Base-by-base conservation (phyloP, 2,797 vertebrate genomes). In the Acrossocheilus fasciatus region DNA sequence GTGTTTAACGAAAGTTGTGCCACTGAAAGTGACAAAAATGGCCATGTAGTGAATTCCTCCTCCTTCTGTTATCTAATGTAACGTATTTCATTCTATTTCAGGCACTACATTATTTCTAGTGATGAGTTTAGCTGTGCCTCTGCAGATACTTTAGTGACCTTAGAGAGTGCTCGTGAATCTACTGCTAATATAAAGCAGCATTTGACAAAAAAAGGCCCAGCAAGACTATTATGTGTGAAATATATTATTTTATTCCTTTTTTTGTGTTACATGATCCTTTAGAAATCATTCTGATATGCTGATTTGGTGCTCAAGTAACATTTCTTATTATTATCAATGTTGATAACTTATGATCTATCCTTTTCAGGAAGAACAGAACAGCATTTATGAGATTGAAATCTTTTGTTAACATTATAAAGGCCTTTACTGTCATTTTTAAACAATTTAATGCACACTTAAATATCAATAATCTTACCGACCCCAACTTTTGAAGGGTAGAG, bases 21-120 rank as follows among this genome's bases (percentile, higher is more conserved):
- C 6, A 81, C 6, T 0, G 11, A 69, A 82, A 70, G 34, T 82
- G 80, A 82, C 80, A 82, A 23, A 70, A 54, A 82, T 70, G 3
- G 7, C 20, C 11, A n/a, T 20, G 18, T 39, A n/a, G 7, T 82
- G 12, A 82, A 70, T 70, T 70, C 34, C 18, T 82, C 6, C 34
- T 50, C 2, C 11, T 82, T 17, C 47, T 54, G 45, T 82, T 64
- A 30, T 30, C 59, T 6, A 52, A 39, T 34, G 23, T 66, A 36
- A 23, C 34, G 23, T n/a, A 50, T 39, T 78, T 78, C 17, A 78
- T 77, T 50, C 26, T 68, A 47, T 50, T 64, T 50, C 34, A 47
- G 17, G 43, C 72, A 26, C 52, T 47, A n/a, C n/a, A 30, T 47
- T 47, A 47, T 43, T 50, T 81, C 45, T 52, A 36, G 1, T 39